A percentile compares a stretch with the other conserved stretches of the same genome.
phyloP scores from a whole-genome alignment of 2,797 vertebrate species.

The Lindbergichthys nudifrons region DNA sequence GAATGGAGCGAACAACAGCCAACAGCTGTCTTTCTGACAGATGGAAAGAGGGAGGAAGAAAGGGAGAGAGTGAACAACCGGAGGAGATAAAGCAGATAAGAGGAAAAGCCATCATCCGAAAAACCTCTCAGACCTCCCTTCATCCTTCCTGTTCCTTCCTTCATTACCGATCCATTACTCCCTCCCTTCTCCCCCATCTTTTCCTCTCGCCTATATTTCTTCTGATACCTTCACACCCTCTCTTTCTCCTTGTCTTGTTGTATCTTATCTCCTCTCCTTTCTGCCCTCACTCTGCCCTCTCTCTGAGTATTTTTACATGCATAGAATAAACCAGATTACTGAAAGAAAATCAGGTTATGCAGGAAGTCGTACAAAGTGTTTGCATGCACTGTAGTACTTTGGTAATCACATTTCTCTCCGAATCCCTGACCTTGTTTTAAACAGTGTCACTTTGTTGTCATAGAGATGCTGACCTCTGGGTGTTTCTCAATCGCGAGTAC shows the following conservation, averaged over 20 bases:
- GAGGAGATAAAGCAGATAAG: constrained; percentile 76
- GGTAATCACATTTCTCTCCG: constrained; percentile 26
- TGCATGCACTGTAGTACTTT: neutral
- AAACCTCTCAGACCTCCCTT: constrained; percentile 41
- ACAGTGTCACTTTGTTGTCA: neutral
- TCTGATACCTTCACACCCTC: constrained; percentile 32
- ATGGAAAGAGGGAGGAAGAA: constrained; percentile 55
- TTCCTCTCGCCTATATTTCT: neutral
- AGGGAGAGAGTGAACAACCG: constrained; percentile 54
- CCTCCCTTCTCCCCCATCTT: constrained; percentile 13
- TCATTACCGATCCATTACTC: constrained; percentile 39
- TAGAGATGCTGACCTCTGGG: neutral
- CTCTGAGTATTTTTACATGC: constrained; percentile 35
- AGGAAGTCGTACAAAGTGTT: constrained; percentile 32
- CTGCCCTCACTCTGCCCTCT: constrained; percentile 31
- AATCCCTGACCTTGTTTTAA: neutral
- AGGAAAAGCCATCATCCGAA: constrained; percentile 49
- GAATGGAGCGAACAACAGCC: constrained; percentile 54
- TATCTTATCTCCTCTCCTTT: constrained; percentile 22
- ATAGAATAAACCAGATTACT: constrained; percentile 21
- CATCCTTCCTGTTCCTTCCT: constrained; percentile 54
- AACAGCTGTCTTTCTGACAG: constrained; percentile 68
- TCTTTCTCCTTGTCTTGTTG: constrained; percentile 10
- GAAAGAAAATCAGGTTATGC: constrained; percentile 35
- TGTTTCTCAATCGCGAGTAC: too few species aligned